Base-by-base conservation (phyloP, 1,140 invertebrate genomes). In the Hyphantria cunea region DNA sequence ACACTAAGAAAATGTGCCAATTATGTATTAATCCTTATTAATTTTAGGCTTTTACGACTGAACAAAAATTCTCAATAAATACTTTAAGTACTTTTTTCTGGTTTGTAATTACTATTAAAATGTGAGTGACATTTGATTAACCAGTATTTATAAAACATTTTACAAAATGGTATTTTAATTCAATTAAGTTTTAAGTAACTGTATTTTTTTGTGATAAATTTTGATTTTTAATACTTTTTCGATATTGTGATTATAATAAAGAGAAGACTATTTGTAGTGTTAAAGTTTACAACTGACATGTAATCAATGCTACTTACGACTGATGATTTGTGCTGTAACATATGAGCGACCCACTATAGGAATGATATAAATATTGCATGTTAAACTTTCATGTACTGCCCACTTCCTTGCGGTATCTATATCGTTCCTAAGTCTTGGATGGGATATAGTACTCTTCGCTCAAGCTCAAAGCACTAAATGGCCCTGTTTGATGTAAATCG, bases 1-100 rank as follows among this genome's bases (percentile, higher is more conserved):
- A 59, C 56, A 59, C 56, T 59, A 39, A 48, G 54, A 59, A 50
- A 42, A 50, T 59, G 56, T 59, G 56, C 56, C 56, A 59, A 59
- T 59, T 59, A 59, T 50, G 25, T 50, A 42, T 59, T 50, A 41
- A 59, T 34, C 48, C 37, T 59, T 59, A 49, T 59, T 59, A 59
- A 59, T 59, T 59, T 59, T 59, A 59, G 56, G 56, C 56, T 49
- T 59, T 42, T 49, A 59, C 50, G 47, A 50, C 45, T 50, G 45
- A 50, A 59, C 37, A 58, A 50, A 50, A 59, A 59, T 59, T 59
- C 56, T 59, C 56, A 59, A 59, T 59, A 59, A 56, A 44, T 44
- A 48, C 50, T 59, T 59, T 59, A 59, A 47, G 34, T 39, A 37
- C 47, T 58, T 58, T 37, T 49, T 59, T 59, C 56, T 50, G 56